Conservation (phyloP, 2,888 invertebrate genomes). For the Trachelus troglodyta region DNA sequence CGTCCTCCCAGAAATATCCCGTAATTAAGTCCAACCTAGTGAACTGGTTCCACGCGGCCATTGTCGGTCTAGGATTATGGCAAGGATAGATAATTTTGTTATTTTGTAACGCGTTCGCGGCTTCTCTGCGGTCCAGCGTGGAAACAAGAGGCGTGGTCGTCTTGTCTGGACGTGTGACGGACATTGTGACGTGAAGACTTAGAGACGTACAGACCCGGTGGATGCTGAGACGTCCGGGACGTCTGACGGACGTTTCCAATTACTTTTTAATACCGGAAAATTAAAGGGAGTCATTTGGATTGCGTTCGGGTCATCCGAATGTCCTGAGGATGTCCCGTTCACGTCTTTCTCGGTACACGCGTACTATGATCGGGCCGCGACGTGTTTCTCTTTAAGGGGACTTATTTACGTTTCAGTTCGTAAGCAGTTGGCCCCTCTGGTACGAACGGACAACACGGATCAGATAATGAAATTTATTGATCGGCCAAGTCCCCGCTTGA, state of each 20-base stretch:
- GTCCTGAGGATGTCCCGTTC: not conserved
- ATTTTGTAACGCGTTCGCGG: constrained; percentile 33
- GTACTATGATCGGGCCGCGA: no score
- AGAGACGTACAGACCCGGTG: not conserved
- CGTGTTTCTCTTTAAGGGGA: no score
- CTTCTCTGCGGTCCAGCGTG: constrained; percentile 21
- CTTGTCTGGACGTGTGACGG: constrained; percentile 47
- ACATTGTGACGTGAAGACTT: not conserved
- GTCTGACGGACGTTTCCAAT: constrained; percentile 58
- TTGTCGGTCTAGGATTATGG: constrained; percentile 31
- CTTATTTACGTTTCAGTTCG: no score
- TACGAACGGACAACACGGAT: not conserved
- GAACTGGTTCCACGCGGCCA: constrained; percentile 37
- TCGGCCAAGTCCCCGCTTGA: not conserved
- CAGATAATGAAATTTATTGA: not conserved
- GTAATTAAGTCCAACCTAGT: constrained; percentile 46
- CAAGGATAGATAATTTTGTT: constrained; percentile 42
- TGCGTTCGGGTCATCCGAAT: not conserved
- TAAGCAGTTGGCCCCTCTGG: not conserved
- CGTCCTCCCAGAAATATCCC: not conserved
- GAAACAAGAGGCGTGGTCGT: constrained; percentile 6
- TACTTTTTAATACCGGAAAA: constrained; percentile 58
- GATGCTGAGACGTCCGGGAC: not conserved
- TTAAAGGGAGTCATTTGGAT: constrained; percentile 7
- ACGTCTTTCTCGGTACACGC: not conserved